Evolutionary conservation across 2,888 invertebrate species (phyloP).

Genomic region (Chaetogeoica ovagalla): DNA sequence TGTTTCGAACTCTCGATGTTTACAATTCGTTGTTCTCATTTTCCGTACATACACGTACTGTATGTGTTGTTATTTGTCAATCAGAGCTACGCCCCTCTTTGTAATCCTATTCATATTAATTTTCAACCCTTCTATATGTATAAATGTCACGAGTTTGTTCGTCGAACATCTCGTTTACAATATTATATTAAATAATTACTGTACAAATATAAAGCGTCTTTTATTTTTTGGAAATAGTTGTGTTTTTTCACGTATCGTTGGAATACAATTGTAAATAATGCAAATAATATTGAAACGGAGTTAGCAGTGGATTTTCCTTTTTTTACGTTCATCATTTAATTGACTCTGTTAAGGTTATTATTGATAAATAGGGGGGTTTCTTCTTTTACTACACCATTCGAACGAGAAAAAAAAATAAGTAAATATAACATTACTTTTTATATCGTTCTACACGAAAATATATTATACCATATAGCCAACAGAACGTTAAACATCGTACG

Average conservation of each 20-base stretch:
- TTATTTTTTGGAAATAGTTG: too few relatives aligned
- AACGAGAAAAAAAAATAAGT: background rate
- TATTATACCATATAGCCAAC: background rate
- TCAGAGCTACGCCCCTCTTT: conserved; percentile 16
- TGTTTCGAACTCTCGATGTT: conserved; percentile 30
- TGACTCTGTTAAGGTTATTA: background rate
- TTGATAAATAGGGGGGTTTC: background rate
- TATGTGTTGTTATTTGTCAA: conserved; percentile 24
- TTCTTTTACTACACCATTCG: background rate
- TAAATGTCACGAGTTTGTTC: background rate
- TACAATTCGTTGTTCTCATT: conserved; percentile 28
- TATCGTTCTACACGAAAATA: background rate
- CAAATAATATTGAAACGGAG: too few relatives aligned
- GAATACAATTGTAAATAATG: too few relatives aligned
- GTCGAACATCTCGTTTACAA: background rate
- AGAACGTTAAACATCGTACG: background rate
- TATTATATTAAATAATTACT: conserved; percentile 10
- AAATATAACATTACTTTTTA: background rate
- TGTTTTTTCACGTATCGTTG: background rate
- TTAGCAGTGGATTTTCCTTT: too few relatives aligned
- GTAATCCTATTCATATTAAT: conserved; percentile 25
- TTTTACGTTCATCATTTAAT: background rate
- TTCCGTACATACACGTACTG: background rate
- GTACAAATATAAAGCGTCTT: too few relatives aligned
- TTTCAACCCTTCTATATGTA: background rate